Conservation (phyloP, 2,113 vertebrate genomes). For the Ciconia maguari region DNA sequence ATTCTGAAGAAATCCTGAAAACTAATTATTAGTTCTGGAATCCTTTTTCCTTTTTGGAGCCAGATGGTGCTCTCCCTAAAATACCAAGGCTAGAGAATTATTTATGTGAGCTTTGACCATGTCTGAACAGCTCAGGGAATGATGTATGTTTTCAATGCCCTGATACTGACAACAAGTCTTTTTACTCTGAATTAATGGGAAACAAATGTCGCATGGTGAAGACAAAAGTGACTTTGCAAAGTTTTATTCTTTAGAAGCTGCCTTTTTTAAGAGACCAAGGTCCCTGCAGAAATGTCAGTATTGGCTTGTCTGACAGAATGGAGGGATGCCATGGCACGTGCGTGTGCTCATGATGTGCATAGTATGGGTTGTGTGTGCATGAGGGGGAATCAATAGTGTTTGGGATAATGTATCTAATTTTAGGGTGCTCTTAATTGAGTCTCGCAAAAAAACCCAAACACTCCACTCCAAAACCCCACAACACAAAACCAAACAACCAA, state of each 20-base stretch:
- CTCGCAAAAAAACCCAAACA: neutral
- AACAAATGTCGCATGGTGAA: neutral
- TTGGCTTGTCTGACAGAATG: neutral
- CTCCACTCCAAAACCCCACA: neutral
- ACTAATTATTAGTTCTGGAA: conserved; percentile 13
- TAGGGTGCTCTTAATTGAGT: neutral
- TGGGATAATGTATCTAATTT: neutral
- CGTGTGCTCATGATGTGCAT: fast-evolving
- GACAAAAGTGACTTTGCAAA: conserved; percentile 55
- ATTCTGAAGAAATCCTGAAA: conserved; percentile 2
- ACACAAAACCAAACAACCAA: neutral
- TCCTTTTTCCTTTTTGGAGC: neutral
- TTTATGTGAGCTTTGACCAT: conserved; percentile 51
- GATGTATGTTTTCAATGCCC: conserved; percentile 45
- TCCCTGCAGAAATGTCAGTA: neutral
- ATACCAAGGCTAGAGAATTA: conserved; percentile 31
- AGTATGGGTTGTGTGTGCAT: fast-evolving
- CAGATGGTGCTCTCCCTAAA: conserved; percentile 54
- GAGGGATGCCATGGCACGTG: neutral
- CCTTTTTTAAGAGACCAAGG: neutral
- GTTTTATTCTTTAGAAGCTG: neutral
- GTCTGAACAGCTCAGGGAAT: conserved; percentile 15
- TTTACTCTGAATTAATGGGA: conserved; percentile 47
- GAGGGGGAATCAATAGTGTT: neutral
- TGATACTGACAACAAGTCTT: conserved; percentile 47